Evolutionary conservation across 2,888 invertebrate species (phyloP), one percentile per base, ranked within the genome.

Genomic region (Sphaerophoria taeniata): DNA sequence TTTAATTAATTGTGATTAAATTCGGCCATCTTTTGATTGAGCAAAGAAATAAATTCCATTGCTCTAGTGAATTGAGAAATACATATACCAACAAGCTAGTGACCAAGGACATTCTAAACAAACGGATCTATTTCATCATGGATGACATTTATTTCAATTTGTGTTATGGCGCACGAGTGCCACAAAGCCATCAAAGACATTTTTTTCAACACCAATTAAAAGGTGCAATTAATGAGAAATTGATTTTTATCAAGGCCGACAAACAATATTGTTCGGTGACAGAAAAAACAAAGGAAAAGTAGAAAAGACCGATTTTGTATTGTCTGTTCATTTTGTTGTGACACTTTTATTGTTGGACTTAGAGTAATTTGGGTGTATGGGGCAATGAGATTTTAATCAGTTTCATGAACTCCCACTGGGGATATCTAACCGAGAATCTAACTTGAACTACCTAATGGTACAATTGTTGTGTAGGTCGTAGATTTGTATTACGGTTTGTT

Each of bases 1-100:
- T 49, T 16, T 77, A 72, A 76, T 76, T 72, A 61, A 60, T 67
- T 67, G 45, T 72, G 43, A 69, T 72, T 76, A 77, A 72, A 82
- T 72, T 53, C 16, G 43, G 12, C 53, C 71, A 82, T 60, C 71
- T 53, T 51, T 43, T 36, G 67, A 47, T 61, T 53, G 39, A 7
- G 11, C 47, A 71, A 70, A 70, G 45, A 47, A 76, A 16, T n/a
- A 34, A 24, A 51, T 51, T 12, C 47, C 9, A 39, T 39, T 39
- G 39, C 39, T 39, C 39, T 7, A 3, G 7, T 24, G 24, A 2
- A 24, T 24, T 24, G 24, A 24, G 9, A 39, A 2, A 24, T 1
- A 24, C 2, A 24, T 2, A 24, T 1, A 24, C 24, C n/a, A n/a
- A n/a, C n/a, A n/a, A n/a, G n/a, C n/a, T 2, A 2, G 24, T 24